Evolutionary conservation across 2,888 invertebrate genomes (phyloP), one percentile per base, ranked within the genome.

Genomic region (Drosophila vallismaia): DNA sequence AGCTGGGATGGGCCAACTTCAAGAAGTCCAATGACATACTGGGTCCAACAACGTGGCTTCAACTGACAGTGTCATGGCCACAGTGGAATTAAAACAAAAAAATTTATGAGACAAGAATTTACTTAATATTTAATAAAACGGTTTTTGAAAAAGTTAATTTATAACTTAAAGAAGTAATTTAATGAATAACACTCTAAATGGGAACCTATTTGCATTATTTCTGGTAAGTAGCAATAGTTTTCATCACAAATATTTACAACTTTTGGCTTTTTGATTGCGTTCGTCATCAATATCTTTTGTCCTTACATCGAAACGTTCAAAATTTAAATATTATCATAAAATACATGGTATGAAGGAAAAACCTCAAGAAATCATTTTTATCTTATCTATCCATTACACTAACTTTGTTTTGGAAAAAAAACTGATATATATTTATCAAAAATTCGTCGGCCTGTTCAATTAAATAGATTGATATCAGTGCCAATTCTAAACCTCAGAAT

Each of bases 1-100:
- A 12, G 59, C 36, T 46, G 45, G 38, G 29, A 12, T n/a, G 57
- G 44, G 33, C 33, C 44, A 54, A 33, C 59, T 59, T 51, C 38
- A 63, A 60, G 62, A 62, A 75, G 83, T 79, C 80, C 76, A 80
- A 67, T 82, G 82, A 80, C 86, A 76, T 44, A 67, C 62, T 69
- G 66, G 58, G 49, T 63, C 59, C 74, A 44, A 66, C 72, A 53
- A 24, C 10, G 36, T 42, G 63, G 54, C 62, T 53, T 52, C 46
- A 54, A 53, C 50, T 64, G 59, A 54, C 58, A 56, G 71, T 64
- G 73, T 69, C 69, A 62, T 7, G 31, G 50, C 33, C 8, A 83
- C 86, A 71, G 75, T 80, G 86, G 80, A 19, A 2, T 3, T 4
- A 12, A 10, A 19, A 19, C 19, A 19, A 14, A 14, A 14, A 1